Base-by-base conservation (phyloP, 2,113 vertebrate species). In the Pithys albifrons region DNA sequence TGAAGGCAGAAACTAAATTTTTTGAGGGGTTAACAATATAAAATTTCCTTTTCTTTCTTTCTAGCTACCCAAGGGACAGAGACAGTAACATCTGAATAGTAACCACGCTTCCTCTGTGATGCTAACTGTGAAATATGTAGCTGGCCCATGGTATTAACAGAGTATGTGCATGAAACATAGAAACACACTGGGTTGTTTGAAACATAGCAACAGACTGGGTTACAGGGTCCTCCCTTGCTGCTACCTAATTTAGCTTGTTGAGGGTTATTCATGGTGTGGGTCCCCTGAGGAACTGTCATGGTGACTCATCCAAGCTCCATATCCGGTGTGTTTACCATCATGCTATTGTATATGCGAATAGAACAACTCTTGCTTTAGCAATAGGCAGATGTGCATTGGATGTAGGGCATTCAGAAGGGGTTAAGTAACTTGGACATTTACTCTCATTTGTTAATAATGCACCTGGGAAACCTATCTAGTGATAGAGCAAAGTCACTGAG, bases 71-170 rank as follows among this genome's bases (percentile, higher is more conserved):
- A 76, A 76, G 91, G 67, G 78, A 91, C 45, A 82, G 49, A 82
- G 39, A 79, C 28, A 91, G 86, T 19, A 95, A 91, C 72, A 93
- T 95, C 83, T 1, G 16, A 93, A 93, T 96, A 93, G 88, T 77
- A 95, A 95, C 67, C 27, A 6, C 2, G 0, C 43, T 94, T 91
- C 91, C 85, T 81, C 91, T 91, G 89, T 96, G 95, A 96, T 95
- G 87, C 87, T 89, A 94, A 88, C 96, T 57, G 45, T 91, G 89
- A 97, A 96, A 85, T 92, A 95, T 96, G 84, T 95, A 75, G 80
- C 87, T 95, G 89, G 91, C 94, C 61, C 80, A 35, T 87, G 14
- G 8, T 58, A 39, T 54, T 84, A 77, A 55, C 66, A 15, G 85
- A 94, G 14, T 80, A 43, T 93, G 67, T 70, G 64, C 64, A 49